Evolutionary conservation across 2,113 vertebrate species (phyloP), one percentile per base, ranked within the genome.

Genomic region (Amazona vittata): DNA sequence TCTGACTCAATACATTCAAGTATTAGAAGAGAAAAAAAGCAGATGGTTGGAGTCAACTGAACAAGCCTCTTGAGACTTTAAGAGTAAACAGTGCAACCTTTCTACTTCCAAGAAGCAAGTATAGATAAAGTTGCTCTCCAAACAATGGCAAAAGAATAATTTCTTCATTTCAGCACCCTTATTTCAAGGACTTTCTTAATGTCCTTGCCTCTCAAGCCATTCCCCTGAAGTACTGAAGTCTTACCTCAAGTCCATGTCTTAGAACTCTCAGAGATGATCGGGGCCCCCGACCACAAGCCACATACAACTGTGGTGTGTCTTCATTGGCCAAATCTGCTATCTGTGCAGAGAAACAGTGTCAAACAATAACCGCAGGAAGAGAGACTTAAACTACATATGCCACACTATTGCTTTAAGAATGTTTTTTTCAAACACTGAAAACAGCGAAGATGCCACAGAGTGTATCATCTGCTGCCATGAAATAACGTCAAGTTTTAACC

Each of bases 251-350:
- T 80, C 99, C 99, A 26, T 99, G 99, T 65, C 99, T 98, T 37
- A 99, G 97, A 89, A 99, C 99, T 93, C 99, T 98, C 55, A 99
- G 96, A 55, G 99, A 99, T 0, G 99, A 99, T 70, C 98, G 97
- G 11, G 99, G 99, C 16, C 99, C 99, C 77, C 99, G 98, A 52
- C 99, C 99, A 95, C 99, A 99, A 33, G 99, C 98, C 49, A 99
- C 99, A 47, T 99, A 99, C 24, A 99, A 86, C 94, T 99, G 99
- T 35, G 99, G 99, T n/a, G 99, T 99, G 93, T 99, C 99, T 95
- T 99, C 99, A 95, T 99, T 99, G 71, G 99, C 99, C 98, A 99
- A 97, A 98, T 99, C 99, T 17, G 99, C 99, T 96, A 99, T 99
- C 99, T 99, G 96, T 18, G 47, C 10, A 81, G 22, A 84, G 39